Conservation (phyloP, 2,113 vertebrate genomes). For the Macaca mulatta region DNA sequence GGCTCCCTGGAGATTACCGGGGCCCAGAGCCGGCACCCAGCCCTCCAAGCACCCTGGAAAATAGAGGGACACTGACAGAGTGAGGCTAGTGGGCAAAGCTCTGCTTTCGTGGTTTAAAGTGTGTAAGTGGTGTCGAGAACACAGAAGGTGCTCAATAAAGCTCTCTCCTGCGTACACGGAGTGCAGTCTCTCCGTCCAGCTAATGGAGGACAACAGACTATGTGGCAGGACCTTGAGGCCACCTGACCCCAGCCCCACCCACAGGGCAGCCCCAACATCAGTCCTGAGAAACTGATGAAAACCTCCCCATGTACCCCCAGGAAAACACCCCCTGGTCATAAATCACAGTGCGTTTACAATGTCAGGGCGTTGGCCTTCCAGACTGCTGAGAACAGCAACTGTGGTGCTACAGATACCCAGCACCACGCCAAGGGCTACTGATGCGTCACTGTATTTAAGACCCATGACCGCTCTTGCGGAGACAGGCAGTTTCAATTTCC, state of each 20-base stretch:
- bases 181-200: neutral
- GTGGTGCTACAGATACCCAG: accelerated
- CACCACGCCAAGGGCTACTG: accelerated
- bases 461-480: neutral
- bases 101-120: neutral
- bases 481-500: neutral
- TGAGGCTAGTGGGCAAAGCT: neutral
- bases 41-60: neutral
- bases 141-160: neutral
- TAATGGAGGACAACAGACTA: accelerated
- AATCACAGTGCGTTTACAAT: neutral
- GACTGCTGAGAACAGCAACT: neutral
- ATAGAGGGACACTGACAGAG: neutral
- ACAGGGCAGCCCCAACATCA: neutral
- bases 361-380: no score
- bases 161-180: neutral
- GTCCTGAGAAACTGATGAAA: neutral
- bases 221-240: neutral
- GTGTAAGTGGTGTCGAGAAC: neutral
- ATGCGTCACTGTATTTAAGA: accelerated
- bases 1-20: neutral
- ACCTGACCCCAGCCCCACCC: no score
- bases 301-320: neutral
- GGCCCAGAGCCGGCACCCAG: neutral
- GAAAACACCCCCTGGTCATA: neutral